These are phyloP conservation scores for Cheilosia soror DNA, from an alignment of 2,888 invertebrate genomes.

Conservation along the genomic window DNA sequence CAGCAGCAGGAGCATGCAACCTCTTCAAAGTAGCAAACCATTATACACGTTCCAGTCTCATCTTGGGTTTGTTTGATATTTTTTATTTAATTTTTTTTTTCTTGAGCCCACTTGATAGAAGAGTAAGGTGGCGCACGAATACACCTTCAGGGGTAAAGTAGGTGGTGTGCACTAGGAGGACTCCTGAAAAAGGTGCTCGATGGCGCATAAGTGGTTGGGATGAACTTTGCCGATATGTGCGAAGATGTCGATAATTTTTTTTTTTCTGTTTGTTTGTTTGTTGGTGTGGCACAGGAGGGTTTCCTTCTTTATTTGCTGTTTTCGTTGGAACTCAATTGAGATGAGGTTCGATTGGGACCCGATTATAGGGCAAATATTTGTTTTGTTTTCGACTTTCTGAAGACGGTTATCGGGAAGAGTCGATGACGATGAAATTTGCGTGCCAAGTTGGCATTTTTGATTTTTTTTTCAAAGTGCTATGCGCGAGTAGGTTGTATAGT, in stretches of 20 bases:
- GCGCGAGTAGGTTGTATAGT: constrained; percentile 31
- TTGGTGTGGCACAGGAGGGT: constrained; percentile 28
- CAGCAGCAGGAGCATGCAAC: constrained; percentile 40
- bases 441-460: constrained; percentile 38
- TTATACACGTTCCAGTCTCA: constrained; percentile 17
- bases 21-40: constrained; percentile 26
- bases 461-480: constrained; percentile 17
- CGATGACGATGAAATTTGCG: constrained; percentile 24
- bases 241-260: constrained; percentile 51
- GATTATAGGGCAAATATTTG: constrained; percentile 67
- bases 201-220: constrained; percentile 44
- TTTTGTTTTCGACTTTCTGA: constrained; percentile 42
- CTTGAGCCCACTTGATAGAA: constrained; percentile 45
- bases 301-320: not conserved
- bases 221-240: constrained; percentile 38
- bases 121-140: constrained; percentile 53
- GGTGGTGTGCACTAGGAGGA: constrained; percentile 57
- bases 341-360: constrained; percentile 62
- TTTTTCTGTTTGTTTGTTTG: not conserved
- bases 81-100: constrained; percentile 33
- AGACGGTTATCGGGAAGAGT: not conserved
- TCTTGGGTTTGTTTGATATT: constrained; percentile 20
- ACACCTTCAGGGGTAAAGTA: constrained; percentile 68
- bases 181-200: constrained; percentile 70
- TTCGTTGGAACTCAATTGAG: constrained; percentile 48